These are phyloP conservation scores for Acanthacorydalis orientalis DNA, from an alignment of 2,888 invertebrate genomes.

Conservation along the genomic window DNA sequence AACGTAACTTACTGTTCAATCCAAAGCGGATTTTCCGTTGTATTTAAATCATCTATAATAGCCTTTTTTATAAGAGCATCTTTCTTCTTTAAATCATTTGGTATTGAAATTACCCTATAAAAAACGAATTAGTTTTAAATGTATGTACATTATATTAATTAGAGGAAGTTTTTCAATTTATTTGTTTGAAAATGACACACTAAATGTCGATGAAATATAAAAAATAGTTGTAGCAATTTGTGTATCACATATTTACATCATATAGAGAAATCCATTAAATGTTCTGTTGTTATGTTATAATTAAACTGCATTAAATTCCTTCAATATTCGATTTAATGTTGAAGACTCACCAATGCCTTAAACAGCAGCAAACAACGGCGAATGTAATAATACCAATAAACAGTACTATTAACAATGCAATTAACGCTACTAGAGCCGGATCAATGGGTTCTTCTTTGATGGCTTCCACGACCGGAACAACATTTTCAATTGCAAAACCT, in stretches of 20 bases:
- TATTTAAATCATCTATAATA: slow-evolving; percentile 70
- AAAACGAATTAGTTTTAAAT: background rate
- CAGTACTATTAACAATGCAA: slow-evolving; percentile 68
- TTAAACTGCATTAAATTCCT: too few relatives aligned
- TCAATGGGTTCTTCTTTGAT: slow-evolving; percentile 63
- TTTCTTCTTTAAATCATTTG: slow-evolving; percentile 65
- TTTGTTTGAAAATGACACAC: too few relatives aligned
- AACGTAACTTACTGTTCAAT: slow-evolving; percentile 57
- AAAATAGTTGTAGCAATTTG: too few relatives aligned
- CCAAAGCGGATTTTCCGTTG: slow-evolving; percentile 86
- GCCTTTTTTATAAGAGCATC: slow-evolving; percentile 70
- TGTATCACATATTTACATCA: too few relatives aligned
- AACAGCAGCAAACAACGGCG: slow-evolving; percentile 72
- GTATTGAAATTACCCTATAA: slow-evolving; percentile 60
- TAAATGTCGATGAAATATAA: too few relatives aligned
- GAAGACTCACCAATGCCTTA: slow-evolving; percentile 55
- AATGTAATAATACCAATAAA: slow-evolving; percentile 77
- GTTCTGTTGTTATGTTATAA: too few relatives aligned
- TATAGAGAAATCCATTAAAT: too few relatives aligned
- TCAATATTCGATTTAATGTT: too few relatives aligned
- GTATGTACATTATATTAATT: too few relatives aligned
- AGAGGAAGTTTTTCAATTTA: too few relatives aligned
- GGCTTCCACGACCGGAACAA: slow-evolving; percentile 48
- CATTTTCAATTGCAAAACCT: slow-evolving; percentile 57
- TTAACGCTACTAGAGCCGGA: slow-evolving; percentile 69